These are phyloP conservation scores for Tauraco erythrolophus DNA, from an alignment of 2,113 vertebrate genomes.

Conservation along the genomic window DNA sequence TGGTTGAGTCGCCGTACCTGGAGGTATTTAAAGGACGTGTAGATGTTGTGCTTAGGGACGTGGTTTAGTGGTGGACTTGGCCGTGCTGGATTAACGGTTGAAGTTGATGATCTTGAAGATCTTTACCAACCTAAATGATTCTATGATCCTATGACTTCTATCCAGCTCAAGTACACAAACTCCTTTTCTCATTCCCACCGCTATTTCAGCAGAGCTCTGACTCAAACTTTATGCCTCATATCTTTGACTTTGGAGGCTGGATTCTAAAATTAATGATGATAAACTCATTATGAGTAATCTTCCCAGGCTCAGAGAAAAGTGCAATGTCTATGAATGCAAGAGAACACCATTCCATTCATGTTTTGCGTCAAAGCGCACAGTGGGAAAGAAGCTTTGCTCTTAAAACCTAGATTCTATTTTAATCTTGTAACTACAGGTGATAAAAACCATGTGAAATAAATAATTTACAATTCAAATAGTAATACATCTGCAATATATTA, in stretches of 20 bases:
- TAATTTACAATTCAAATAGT: conserved; percentile 33
- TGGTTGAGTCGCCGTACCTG: too few relatives aligned
- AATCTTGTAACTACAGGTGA: conserved; percentile 15
- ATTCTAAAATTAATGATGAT: neutral
- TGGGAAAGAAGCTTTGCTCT: conserved; percentile 15
- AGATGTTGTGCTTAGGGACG: too few relatives aligned
- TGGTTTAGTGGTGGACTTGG: too few relatives aligned
- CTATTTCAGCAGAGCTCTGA: neutral
- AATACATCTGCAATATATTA: conserved; percentile 28
- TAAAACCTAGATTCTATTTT: neutral
- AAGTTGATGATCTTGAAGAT: too few relatives aligned
- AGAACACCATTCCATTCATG: neutral
- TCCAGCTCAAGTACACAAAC: neutral
- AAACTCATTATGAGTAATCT: neutral
- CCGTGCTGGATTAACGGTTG: too few relatives aligned
- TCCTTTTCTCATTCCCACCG: neutral
- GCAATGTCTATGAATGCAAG: neutral
- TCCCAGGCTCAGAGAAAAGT: neutral
- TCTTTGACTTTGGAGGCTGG: neutral
- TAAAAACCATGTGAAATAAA: conserved; percentile 38
- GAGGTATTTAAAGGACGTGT: too few relatives aligned
- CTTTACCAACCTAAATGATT: too few relatives aligned
- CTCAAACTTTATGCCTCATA: neutral
- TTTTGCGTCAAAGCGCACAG: neutral
- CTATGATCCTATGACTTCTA: too few relatives aligned